Evolutionary conservation across 37 sponge, comb jelly and placozoan species (phyloP).

Genomic region (Agelas oroides): DNA sequence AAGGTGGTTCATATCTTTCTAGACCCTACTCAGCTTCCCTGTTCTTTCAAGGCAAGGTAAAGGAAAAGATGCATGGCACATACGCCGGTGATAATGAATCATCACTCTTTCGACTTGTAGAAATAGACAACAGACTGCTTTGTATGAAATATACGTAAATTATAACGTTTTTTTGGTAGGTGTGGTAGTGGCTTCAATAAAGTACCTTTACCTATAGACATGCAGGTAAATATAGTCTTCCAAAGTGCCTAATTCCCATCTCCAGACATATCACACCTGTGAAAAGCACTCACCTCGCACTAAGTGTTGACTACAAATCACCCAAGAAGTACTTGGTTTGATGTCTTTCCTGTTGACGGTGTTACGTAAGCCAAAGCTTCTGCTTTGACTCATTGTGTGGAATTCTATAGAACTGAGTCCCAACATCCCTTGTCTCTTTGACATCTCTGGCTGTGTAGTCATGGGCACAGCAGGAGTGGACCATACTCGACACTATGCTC

Average conservation of each 20-base stretch:
- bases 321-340: slow-evolving; percentile 7
- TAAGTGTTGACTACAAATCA: slow-evolving; percentile 44
- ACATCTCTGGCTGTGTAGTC: no score
- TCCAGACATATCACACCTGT: no score
- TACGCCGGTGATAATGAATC: no score
- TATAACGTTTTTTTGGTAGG: no score
- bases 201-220: no score
- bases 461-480: no score
- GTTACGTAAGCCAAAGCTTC: slow-evolving; percentile 38
- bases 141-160: neutral
- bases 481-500: no score
- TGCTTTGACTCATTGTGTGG: slow-evolving; percentile 32
- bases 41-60: slow-evolving; percentile 1
- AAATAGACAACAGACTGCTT: no score
- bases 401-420: slow-evolving; percentile 40
- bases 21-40: neutral
- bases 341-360: slow-evolving; percentile 43
- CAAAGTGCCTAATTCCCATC: no score
- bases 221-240: no score
- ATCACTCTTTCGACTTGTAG: slow-evolving; percentile 23
- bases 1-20: no score
- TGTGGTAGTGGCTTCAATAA: no score
- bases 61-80: slow-evolving; percentile 28
- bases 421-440: slow-evolving; percentile 37
- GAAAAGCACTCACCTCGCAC: slow-evolving; percentile 27